A percentile compares a stretch with the other conserved stretches of the same genome.
These are phyloP conservation scores for Clistopyga incitator DNA, from an alignment of 2,888 invertebrate genomes.

Conservation along the genomic window DNA sequence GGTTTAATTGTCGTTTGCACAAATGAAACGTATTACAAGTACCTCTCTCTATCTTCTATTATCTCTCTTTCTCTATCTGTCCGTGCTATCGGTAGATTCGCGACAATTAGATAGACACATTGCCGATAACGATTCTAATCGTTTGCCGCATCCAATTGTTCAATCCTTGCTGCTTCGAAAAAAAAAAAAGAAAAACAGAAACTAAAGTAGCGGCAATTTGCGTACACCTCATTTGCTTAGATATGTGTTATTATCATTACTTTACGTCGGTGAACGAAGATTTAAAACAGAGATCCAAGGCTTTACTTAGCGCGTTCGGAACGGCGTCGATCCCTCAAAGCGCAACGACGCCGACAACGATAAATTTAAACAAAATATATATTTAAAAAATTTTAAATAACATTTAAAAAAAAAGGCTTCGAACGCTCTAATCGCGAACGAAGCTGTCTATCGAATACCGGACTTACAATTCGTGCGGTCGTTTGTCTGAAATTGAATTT, in stretches of 20 bases:
- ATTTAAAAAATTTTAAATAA: slow-evolving; percentile 5
- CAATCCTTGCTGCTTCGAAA: slow-evolving; percentile 31
- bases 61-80: slow-evolving; percentile 30
- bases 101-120: slow-evolving; percentile 39
- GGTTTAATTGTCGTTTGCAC: slow-evolving; percentile 74
- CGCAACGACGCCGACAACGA: background rate
- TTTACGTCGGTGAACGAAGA: slow-evolving; percentile 19
- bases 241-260: slow-evolving; percentile 28
- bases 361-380: background rate
- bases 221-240: slow-evolving; percentile 18
- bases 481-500: slow-evolving; percentile 71
- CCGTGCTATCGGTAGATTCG: slow-evolving; percentile 46
- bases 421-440: slow-evolving; percentile 22
- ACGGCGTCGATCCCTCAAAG: slow-evolving; percentile 7
- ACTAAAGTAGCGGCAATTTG: slow-evolving; percentile 20
- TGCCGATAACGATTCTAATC: slow-evolving; percentile 28
- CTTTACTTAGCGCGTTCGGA: slow-evolving; percentile 21
- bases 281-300: slow-evolving; percentile 28
- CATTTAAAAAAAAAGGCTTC: no score
- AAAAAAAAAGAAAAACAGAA: background rate
- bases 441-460: slow-evolving; percentile 13
- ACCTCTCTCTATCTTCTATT: slow-evolving; percentile 65
- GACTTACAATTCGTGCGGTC: slow-evolving; percentile 27
- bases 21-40: slow-evolving; percentile 70
- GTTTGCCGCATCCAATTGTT: slow-evolving; percentile 21